Evolutionary conservation across 2,113 vertebrate genomes (phyloP), one percentile per base, ranked within the genome.

Genomic region (Centropus bengalensis): DNA sequence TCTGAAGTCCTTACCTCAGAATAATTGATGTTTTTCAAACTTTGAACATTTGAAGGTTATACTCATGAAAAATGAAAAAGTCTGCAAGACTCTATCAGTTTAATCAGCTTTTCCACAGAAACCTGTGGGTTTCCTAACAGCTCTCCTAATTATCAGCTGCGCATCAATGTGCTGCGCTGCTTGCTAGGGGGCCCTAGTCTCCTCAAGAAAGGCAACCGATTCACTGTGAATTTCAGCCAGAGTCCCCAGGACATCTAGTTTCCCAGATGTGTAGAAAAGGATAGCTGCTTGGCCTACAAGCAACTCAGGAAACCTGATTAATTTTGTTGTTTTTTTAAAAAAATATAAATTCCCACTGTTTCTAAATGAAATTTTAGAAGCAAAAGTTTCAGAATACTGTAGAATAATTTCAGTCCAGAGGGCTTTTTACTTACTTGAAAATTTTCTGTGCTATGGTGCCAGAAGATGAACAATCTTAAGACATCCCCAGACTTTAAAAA

Each of bases 161-260:
- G 7, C 28, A 1, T 0, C 3, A 8, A 15, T 9, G 22, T 18
- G 5, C 9, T 59, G 54, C 42, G 16, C 30, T n/a, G 5, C 17
- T 38, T 9, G 14, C 15, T 45, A 32, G 44, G 14, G 28, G 12
- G 14, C 10, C 20, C 8, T 58, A 44, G 22, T 0, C 3, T 60
- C 26, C 47, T 40, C 1, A 4, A 38, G 27, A 52, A 63, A 69
- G 9, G 28, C 6, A n/a, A 4, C 5, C 28, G 42, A 9, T 12
- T 76, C 28, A 8, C 23, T 52, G 12, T 40, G 30, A 63, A 42
- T 63, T 91, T 67, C 42, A 82, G 7, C 6, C 17, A 30, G 27
- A 82, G 6, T 3, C 18, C 26, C 87, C 52, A 76, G 33, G 20
- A 44, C 7, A 82, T 79, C 18, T 42, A 18, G 1, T 69, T 88